A percentile compares a stretch with the other conserved stretches of the same genome.
These are phyloP conservation scores for Drosophila kohkoa DNA, from an alignment of 1,140 invertebrate species.

Conservation along the genomic window DNA sequence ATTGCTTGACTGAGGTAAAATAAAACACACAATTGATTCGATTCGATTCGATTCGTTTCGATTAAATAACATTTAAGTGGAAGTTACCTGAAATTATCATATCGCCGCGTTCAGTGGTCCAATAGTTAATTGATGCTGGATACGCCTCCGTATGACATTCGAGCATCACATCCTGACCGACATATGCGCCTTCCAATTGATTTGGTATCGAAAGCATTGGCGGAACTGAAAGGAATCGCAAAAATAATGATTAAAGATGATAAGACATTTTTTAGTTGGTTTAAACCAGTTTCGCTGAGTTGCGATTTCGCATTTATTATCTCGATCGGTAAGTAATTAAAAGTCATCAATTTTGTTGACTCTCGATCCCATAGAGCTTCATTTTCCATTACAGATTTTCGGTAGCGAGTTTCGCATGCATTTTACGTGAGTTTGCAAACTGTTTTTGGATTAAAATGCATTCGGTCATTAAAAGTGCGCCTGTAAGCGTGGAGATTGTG, in stretches of 20 bases:
- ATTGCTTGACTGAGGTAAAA: conserved; percentile 19
- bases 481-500: conserved; percentile 74
- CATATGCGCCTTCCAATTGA: conserved; percentile 92
- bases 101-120: conserved; percentile 93
- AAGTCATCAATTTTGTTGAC: conserved; percentile 23
- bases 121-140: conserved; percentile 95
- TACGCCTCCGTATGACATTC: conserved; percentile 96
- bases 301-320: background rate
- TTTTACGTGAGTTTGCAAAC: conserved; percentile 81
- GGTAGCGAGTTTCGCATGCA: conserved; percentile 57
- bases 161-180: conserved; percentile 92
- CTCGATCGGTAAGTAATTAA: conserved; percentile 14
- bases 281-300: too few species aligned
- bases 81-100: conserved; percentile 94
- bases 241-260: too few species aligned
- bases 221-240: conserved; percentile 87
- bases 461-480: conserved; percentile 79
- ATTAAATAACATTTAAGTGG: conserved; percentile 35
- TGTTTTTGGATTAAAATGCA: conserved; percentile 83
- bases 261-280: too few species aligned
- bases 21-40: background rate
- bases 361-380: conserved; percentile 7
- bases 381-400: conserved; percentile 43
- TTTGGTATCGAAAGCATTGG: conserved; percentile 95
- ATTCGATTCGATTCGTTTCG: conserved; percentile 12